Base-by-base conservation (phyloP, 2,888 invertebrate genomes). In the Dusona sp. region DNA sequence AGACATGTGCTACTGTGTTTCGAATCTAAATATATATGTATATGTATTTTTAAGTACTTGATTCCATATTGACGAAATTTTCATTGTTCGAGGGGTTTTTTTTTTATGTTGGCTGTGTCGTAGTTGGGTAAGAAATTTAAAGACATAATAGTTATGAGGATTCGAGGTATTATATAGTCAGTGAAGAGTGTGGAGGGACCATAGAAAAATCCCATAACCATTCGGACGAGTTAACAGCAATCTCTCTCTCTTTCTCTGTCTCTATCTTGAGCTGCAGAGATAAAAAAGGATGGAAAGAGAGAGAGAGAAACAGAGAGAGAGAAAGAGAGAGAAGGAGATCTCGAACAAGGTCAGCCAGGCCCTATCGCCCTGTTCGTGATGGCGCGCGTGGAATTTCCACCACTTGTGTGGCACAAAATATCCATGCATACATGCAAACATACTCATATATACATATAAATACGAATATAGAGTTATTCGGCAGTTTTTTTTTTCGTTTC, bases 291-390 rank as follows among this genome's bases (percentile, higher is more conserved):
- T 33, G n/a, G 72, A 72, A 36, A 79, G 61, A 54, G 25, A 48
- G 65, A 68, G 38, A 70, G 77, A n/a, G 48, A 61, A 68, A 84
- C 33, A 67, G 85, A 87, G 87, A 84, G 64, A 25, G 75, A 25
- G 29, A 64, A 36, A 67, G 36, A 68, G 75, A n/a, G 45, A 61
- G 72, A 84, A 45, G 57, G 85, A 87, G 87, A 84, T 80, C 88
- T 89, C 90, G 88, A 90, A 87, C 91, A 91, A 92, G 92, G 92
- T 90, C 91, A 90, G 54, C 79, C 85, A 83, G 89, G 89, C 90
- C 91, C 90, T 91, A 79, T 88, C 75, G 84, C 84, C 88, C 89
- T 85, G 79, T 82, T 70, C 87, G 87, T 83, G 86, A 82, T 78
- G 90, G 90, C 89, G 89, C 89, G 90, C 75, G 36, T 85, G 89